Evolutionary conservation across 2,797 vertebrate genomes (phyloP).

Genomic region (Scarus forsteni): DNA sequence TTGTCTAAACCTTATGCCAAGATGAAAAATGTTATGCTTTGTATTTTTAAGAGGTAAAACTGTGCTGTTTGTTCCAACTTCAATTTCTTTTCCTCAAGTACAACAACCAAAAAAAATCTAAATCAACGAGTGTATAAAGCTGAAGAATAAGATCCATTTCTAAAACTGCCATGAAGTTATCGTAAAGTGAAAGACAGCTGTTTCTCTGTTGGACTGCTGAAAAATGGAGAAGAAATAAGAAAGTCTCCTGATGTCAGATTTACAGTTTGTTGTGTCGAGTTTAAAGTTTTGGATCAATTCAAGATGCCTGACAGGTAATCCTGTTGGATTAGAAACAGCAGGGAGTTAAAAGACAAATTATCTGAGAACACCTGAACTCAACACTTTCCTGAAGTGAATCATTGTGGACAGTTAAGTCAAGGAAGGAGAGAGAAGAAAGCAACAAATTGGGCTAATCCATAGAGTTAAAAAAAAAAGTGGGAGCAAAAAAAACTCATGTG

Average conservation of each 20-base stretch:
- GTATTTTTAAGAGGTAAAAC: background rate
- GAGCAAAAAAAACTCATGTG: background rate
- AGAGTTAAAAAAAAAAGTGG: background rate
- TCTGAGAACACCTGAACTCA: constrained; percentile 35
- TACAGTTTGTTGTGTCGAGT: constrained; percentile 21
- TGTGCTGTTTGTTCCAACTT: background rate
- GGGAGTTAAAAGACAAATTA: constrained; percentile 30
- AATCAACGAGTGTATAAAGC: no score
- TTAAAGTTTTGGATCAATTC: constrained; percentile 32
- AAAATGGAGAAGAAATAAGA: constrained; percentile 11
- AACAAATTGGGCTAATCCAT: background rate
- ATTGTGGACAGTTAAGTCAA: background rate
- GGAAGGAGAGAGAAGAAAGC: background rate
- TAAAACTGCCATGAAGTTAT: background rate
- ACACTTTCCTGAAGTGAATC: constrained; percentile 22
- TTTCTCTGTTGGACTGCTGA: background rate
- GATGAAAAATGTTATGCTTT: background rate
- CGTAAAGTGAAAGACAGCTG: background rate
- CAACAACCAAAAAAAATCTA: background rate
- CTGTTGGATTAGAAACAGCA: constrained; percentile 27
- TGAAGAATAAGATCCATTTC: background rate
- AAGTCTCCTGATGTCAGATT: constrained; percentile 21
- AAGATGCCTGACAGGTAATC: constrained; percentile 45
- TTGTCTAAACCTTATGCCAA: background rate
- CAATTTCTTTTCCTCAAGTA: background rate